Evolutionary conservation across 2,113 vertebrate species (phyloP).

Genomic region (Pyxicephalus adspersus): DNA sequence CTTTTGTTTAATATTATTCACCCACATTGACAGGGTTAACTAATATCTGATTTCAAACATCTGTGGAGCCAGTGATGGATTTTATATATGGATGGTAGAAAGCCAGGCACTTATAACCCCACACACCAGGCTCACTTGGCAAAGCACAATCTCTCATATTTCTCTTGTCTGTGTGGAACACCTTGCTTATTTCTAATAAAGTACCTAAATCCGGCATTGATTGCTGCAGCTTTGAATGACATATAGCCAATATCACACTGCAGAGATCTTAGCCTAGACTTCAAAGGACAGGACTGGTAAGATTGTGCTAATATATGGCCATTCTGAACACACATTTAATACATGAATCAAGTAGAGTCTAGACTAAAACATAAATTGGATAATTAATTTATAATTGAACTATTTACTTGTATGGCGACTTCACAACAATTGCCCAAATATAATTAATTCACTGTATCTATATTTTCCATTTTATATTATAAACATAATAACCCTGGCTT

Average conservation of each 20-base stretch:
- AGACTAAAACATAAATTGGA: no score
- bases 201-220: slow-evolving; percentile 42
- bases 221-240: slow-evolving; percentile 38
- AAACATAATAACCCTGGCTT: no score
- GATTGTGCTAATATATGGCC: slow-evolving; percentile 10
- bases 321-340: not conserved
- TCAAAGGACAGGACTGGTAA: slow-evolving; percentile 2
- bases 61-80: not conserved
- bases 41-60: not conserved
- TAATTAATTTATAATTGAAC: no score
- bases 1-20: not conserved
- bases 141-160: slow-evolving; percentile 23
- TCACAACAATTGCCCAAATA: no score
- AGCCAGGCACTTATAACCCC: slow-evolving; percentile 23
- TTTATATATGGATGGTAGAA: not conserved
- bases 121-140: slow-evolving; percentile 14
- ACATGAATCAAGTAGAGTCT: no score
- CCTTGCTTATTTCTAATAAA: slow-evolving; percentile 45
- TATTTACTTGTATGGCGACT: no score
- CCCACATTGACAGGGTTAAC: not conserved
- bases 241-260: slow-evolving; percentile 35
- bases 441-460: no score
- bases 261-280: slow-evolving; percentile 1
- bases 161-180: slow-evolving; percentile 17
- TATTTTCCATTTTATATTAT: no score